These are phyloP conservation scores for Collichthys lucidus DNA, from an alignment of 2,113 vertebrate species.

Conservation along the genomic window DNA sequence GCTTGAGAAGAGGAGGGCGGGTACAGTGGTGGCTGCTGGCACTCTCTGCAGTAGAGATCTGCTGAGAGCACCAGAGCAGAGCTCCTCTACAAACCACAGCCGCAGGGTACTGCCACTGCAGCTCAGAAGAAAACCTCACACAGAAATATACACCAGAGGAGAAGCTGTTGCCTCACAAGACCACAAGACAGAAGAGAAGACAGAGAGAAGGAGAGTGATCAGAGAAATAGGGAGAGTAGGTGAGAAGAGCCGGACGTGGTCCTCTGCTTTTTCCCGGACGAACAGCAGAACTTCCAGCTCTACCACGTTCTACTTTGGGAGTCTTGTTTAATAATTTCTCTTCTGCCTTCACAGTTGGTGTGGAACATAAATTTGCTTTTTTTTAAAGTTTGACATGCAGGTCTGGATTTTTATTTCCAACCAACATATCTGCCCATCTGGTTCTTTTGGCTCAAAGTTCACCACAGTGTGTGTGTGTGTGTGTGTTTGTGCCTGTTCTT, in stretches of 20 bases:
- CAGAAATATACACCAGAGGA: slow-evolving; percentile 12
- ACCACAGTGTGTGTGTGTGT: no score
- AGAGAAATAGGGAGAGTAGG: slow-evolving; percentile 27
- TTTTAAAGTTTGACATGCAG: slow-evolving; percentile 55
- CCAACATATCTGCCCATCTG: slow-evolving; percentile 3
- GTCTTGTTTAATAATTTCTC: slow-evolving; percentile 73
- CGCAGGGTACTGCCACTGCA: slow-evolving; percentile 67
- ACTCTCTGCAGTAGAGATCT: slow-evolving; percentile 77
- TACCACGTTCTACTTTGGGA: slow-evolving; percentile 45
- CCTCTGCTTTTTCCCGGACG: slow-evolving; percentile 38
- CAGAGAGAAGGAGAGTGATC: slow-evolving; percentile 20
- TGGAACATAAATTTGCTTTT: slow-evolving; percentile 60
- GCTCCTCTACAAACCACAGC: slow-evolving; percentile 67
- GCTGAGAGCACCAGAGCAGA: slow-evolving; percentile 68
- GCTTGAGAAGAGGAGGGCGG: slow-evolving; percentile 51
- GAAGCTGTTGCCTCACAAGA: slow-evolving; percentile 20
- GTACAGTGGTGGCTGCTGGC: slow-evolving; percentile 61
- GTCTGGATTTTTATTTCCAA: slow-evolving; percentile 32
- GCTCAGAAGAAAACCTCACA: slow-evolving; percentile 34
- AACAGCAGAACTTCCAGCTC: slow-evolving; percentile 62
- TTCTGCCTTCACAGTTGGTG: slow-evolving; percentile 35
- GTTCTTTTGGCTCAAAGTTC: background rate
- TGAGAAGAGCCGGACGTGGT: slow-evolving; percentile 29
- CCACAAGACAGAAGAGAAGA: slow-evolving; percentile 12
- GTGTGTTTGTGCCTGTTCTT: no score